Evolutionary conservation across 2,888 invertebrate genomes (phyloP).

Genomic region (Heliconius cydno): DNA sequence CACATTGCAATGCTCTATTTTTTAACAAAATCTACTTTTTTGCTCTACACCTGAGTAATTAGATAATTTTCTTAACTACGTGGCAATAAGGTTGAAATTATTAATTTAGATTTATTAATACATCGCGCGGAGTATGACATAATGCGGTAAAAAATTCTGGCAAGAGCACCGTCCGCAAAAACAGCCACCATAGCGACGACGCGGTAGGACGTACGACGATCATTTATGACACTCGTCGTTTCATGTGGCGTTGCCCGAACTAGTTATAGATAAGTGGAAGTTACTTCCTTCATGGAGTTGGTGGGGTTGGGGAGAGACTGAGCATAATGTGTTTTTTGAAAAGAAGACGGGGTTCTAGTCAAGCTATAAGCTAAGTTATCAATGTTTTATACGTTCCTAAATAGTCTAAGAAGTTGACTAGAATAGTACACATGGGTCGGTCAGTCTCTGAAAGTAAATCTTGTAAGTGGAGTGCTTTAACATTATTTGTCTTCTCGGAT

Average conservation of each 20-base stretch:
- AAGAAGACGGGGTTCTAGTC: too few relatives aligned
- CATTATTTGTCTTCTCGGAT: too few relatives aligned
- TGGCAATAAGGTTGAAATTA: slow-evolving; percentile 26
- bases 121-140: slow-evolving; percentile 54
- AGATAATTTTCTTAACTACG: slow-evolving; percentile 4
- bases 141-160: slow-evolving; percentile 60
- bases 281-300: background rate
- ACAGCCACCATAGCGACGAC: slow-evolving; percentile 41
- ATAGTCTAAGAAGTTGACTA: too few relatives aligned
- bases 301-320: background rate
- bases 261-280: background rate
- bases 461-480: too few relatives aligned
- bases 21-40: slow-evolving; percentile 12
- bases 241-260: background rate
- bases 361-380: too few relatives aligned
- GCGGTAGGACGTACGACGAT: background rate
- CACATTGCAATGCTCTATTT: background rate
- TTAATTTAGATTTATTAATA: slow-evolving; percentile 22
- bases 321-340: background rate
- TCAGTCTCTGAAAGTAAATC: too few relatives aligned
- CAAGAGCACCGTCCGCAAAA: slow-evolving; percentile 57
- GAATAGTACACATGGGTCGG: too few relatives aligned
- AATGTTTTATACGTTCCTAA: too few relatives aligned
- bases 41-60: slow-evolving; percentile 15
- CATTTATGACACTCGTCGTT: slow-evolving; percentile 2